Evolutionary conservation across 2,113 vertebrate genomes (phyloP).

Genomic region (Hypomesus transpacificus): DNA sequence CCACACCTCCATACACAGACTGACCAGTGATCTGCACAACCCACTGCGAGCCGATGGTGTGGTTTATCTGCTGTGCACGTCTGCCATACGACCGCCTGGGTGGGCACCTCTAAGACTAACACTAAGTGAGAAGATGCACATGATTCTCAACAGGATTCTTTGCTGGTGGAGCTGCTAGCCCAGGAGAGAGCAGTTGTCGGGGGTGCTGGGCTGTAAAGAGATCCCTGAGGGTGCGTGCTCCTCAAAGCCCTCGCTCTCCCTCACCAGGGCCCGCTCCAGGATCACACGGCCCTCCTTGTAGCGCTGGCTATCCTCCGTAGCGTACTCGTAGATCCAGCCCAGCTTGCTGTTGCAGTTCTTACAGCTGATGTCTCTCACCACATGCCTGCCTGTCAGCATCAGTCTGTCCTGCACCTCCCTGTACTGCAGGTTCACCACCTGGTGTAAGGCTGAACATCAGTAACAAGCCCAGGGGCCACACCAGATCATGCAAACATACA

Average conservation of each 20-base stretch:
- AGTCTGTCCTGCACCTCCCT: slow-evolving; percentile 98
- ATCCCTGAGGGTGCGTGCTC: slow-evolving; percentile 87
- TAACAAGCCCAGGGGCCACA: background rate
- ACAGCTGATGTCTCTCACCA: slow-evolving; percentile 98
- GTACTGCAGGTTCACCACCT: slow-evolving; percentile 98
- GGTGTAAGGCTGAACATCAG: slow-evolving; percentile 1
- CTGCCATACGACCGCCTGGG: too few relatives aligned
- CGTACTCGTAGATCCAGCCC: slow-evolving; percentile 99
- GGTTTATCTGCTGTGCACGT: too few relatives aligned
- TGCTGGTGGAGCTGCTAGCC: background rate
- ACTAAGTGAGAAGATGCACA: too few relatives aligned
- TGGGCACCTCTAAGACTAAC: too few relatives aligned
- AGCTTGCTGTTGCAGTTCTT: slow-evolving; percentile 99
- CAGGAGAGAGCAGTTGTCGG: slow-evolving; percentile 2
- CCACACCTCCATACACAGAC: too few relatives aligned
- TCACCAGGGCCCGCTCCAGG: slow-evolving; percentile 91
- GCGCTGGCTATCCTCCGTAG: slow-evolving; percentile 97
- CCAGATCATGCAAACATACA: too few relatives aligned
- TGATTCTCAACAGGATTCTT: background rate
- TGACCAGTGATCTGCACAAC: too few relatives aligned
- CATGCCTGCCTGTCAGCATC: slow-evolving; percentile 97
- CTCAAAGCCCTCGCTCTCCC: slow-evolving; percentile 94
- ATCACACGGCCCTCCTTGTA: slow-evolving; percentile 98
- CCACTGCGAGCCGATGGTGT: too few relatives aligned
- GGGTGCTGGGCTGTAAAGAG: slow-evolving; percentile 72